These are phyloP conservation scores for Etheostoma spectabile DNA, from an alignment of 2,113 vertebrate species.

Conservation along the genomic window DNA sequence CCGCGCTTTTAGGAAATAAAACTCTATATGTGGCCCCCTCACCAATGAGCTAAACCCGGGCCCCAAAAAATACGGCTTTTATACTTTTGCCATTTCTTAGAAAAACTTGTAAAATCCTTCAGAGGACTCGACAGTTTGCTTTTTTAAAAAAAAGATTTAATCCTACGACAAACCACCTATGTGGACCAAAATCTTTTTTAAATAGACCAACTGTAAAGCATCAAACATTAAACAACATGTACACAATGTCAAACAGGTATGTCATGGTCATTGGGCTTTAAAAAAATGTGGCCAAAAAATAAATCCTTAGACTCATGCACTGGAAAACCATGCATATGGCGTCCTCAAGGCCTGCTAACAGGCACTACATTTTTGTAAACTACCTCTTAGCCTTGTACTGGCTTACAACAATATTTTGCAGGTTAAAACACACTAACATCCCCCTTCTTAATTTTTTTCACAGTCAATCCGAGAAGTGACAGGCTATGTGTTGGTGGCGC, in stretches of 20 bases:
- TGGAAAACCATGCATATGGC: background rate
- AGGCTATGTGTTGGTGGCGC: slow-evolving; percentile 96
- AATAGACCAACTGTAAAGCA: background rate
- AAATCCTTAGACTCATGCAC: background rate
- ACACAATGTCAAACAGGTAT: background rate
- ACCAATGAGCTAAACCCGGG: too few relatives aligned
- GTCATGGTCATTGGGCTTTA: too few relatives aligned
- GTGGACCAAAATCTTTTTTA: background rate
- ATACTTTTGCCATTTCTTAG: background rate
- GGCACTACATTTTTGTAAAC: background rate
- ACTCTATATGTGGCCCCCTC: too few relatives aligned
- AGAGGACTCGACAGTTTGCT: background rate
- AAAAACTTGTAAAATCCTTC: background rate
- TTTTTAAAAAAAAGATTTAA: background rate
- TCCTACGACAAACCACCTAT: background rate
- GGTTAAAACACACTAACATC: slow-evolving; percentile 2
- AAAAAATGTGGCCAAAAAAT: too few relatives aligned
- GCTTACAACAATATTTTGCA: background rate
- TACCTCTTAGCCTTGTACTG: background rate
- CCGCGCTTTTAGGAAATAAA: too few relatives aligned
- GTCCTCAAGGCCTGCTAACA: background rate
- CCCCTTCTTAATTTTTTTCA: slow-evolving; percentile 35
- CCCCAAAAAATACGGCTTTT: background rate
- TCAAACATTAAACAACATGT: background rate
- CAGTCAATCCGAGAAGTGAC: slow-evolving; percentile 99